Evolutionary conservation across 2,113 vertebrate species (phyloP).

Genomic region (Alethe diademata): DNA sequence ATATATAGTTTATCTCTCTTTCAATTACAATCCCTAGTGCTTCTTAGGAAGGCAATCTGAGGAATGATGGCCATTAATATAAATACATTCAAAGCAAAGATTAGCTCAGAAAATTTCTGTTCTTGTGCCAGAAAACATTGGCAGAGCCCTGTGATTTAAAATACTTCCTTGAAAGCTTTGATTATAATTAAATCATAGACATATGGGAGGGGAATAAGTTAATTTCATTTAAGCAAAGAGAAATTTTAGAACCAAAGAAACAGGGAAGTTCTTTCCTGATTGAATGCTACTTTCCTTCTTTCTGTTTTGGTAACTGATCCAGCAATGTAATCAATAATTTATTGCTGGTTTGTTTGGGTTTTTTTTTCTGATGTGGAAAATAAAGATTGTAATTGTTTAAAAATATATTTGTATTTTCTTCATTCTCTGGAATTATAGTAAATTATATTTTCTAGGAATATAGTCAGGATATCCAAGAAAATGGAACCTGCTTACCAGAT

Average conservation of each 20-base stretch:
- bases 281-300: not conserved
- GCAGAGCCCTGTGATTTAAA: constrained; percentile 68
- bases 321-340: not conserved
- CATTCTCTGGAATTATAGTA: not conserved
- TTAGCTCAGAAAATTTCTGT: constrained; percentile 47
- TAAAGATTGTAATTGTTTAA: not conserved
- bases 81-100: constrained; percentile 63
- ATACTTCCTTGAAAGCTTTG: constrained; percentile 51
- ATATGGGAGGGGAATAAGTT: constrained; percentile 52
- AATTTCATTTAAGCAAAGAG: constrained; percentile 51
- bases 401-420: not conserved
- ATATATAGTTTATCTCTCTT: constrained; percentile 52
- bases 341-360: not conserved
- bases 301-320: not conserved
- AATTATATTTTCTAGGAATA: not conserved
- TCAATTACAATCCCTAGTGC: not conserved
- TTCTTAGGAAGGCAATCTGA: constrained; percentile 38
- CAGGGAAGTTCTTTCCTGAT: not conserved
- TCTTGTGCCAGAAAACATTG: constrained; percentile 37
- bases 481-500: not conserved
- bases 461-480: not conserved
- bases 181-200: constrained; percentile 74
- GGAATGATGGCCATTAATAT: constrained; percentile 59
- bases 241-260: constrained; percentile 25
- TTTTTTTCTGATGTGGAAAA: not conserved